Evolutionary conservation across 2,888 invertebrate species (phyloP), one percentile per base, ranked within the genome.

Genomic region (Mythimna pallens): DNA sequence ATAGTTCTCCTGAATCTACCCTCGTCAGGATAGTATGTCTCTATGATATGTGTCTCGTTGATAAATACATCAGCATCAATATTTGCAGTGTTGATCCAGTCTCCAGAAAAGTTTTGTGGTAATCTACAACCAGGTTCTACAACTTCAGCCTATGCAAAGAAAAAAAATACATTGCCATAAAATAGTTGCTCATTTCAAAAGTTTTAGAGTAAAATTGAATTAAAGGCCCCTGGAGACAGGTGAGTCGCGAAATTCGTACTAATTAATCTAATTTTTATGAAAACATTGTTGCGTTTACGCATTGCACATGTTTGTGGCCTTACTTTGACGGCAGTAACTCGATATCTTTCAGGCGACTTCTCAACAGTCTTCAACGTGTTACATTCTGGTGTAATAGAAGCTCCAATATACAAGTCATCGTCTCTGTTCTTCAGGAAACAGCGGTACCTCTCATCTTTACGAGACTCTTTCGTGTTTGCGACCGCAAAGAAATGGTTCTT

Each of bases 21-120:
- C 89, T 98, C 98, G 93, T 99, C 99, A 0, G 99, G 99, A 93
- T 98, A 98, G 94, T 98, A 99, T 0, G 98, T 99, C 95, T 99
- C 99, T 86, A 99, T 98, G 54, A 99, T 99, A 90, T 99, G 99
- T 0, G 99, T 99, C 89, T 99, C 98, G 90, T 99, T 99, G 57
- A 99, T 99, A 62, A 97, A 97, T 0, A 99, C 98, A 93, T 99
- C 99, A 0, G 99, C 99, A 92, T 99, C 99, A 82, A 99, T 98
- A 91, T 99, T 99, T 0, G 99, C 99, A 0, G 99, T 99, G 89
- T 99, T 99, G 67, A 99, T 98, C 99, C 99, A 99, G 34, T 98
- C 97, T 0, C 99, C 99, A 0, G 98, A 97, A 93, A 99, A 99
- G 92, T 99, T 99, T 92, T 99, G 98, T 0, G 99, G 99, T 75